Base-by-base conservation (phyloP, 1,140 invertebrate genomes). In the Neodiprion pinetum region DNA sequence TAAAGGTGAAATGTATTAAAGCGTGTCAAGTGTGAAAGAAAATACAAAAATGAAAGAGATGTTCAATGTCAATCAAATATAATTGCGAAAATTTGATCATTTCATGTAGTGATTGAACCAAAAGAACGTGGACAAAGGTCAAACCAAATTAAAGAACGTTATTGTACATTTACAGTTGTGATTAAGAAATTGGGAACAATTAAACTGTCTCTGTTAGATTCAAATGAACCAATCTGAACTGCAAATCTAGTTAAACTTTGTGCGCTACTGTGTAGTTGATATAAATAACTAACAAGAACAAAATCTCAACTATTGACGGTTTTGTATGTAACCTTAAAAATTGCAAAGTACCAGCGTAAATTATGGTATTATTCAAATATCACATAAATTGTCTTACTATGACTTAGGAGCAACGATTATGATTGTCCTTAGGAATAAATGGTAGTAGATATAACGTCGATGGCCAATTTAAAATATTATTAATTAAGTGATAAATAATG, bases 341-440 rank as follows among this genome's bases (percentile, higher is more conserved):
- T 53, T 53, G 50, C n/a, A 11, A 53, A 53, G 10, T 53, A 11
- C n/a, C 50, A 11, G 50, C 53, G 17, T 14, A 68, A 68, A 68
- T 68, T 1, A 68, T 68, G 67, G 67, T 68, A 17, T 68, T 21
- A 21, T 11, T 68, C n/a, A 53, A 68, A 21, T 68, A 68, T 68
- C 67, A 68, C 67, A 68, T 68, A 1, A 68, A 68, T 68, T 68
- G 17, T 68, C 67, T 68, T 68, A 68, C 17, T 11, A 68, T 68
- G 67, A 68, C 67, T 68, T 10, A 68, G 67, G 67, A 68, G 67
- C 67, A 68, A 4, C 28, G 28, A 68, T 68, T 17, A 68, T 68
- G 67, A 68, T 68, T 68, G 67, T 68, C 67, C 67, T 68, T 68
- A 68, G 67, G 67, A 68, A 68, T 68, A 11, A 21, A 17, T 14